Percentiles rank a stretch among this genome's conserved stretches.
Evolutionary conservation across 2,113 vertebrate genomes (phyloP).

Genomic region (Terrapene triunguis): DNA sequence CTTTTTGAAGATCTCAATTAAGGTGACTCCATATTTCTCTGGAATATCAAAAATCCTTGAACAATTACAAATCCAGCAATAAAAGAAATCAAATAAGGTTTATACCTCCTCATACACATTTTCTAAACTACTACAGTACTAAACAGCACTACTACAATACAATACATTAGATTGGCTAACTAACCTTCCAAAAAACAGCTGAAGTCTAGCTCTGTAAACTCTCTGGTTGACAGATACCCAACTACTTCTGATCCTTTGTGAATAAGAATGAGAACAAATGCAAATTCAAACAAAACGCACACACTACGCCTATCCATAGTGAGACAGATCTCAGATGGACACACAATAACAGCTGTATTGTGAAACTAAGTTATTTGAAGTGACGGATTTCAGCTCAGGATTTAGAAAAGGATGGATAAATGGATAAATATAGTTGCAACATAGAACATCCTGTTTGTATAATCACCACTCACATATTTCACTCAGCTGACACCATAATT

Average conservation of each 20-base stretch:
- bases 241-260: not conserved
- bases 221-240: not conserved
- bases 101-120: not conserved
- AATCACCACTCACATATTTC: not conserved
- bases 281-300: not conserved
- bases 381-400: not conserved
- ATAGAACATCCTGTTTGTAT: not conserved
- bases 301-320: too few relatives aligned
- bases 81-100: not conserved
- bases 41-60: not conserved
- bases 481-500: not conserved
- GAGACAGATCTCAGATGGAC: not conserved
- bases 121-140: not conserved
- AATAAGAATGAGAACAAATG: not conserved
- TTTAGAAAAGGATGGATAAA: not conserved
- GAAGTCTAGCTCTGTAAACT: not conserved
- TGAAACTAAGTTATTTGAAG: not conserved
- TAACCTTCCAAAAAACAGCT: not conserved
- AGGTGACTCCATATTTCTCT: not conserved
- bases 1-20: not conserved
- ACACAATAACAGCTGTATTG: not conserved
- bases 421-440: not conserved
- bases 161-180: not conserved
- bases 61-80: not conserved
- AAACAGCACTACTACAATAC: constrained; percentile 12